Base-by-base conservation (phyloP, 2,888 invertebrate genomes). In the Himalopsyche japonica region DNA sequence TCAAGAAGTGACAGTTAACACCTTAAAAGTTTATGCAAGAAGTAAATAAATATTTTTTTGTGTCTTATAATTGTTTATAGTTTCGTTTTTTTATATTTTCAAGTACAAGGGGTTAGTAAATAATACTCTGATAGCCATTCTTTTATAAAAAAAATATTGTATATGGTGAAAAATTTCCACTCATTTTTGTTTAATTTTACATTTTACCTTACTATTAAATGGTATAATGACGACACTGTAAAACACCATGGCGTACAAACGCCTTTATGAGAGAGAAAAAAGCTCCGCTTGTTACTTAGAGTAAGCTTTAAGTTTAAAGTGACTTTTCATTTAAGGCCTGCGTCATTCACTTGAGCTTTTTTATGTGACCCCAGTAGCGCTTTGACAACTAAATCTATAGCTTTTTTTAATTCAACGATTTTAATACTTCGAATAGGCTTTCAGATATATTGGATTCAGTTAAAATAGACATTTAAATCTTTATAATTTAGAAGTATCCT, bases 271-370 rank as follows among this genome's bases (percentile, higher is more conserved):
- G 6, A 57, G 57, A 57, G 57, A 57, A 57, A 84, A 84, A 84
- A 84, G 81, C 84, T 79, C 84, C 81, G 78, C 79, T 81, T 81
- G 76, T 64, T 80, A 78, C 81, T 79, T 78, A 78, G 78, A 84
- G 84, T 84, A 78, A 81, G 81, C 84, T 84, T 81, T 81, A 81
- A 84, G 84, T 78, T 81, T 79, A 48, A 70, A 84, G 81, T 81
- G 84, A 84, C 84, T 84, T 84, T 84, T 84, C 84, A 84, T 81
- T 84, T 84, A 84, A 84, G 77, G 81, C 80, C 37, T 76, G 78
- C 84, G 84, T 78, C 79, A 78, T 84, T 78, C 81, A 84, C 49
- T 64, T 43, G 80, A 64, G 78, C 78, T 32, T 84, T 70, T 84
- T 81, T 49, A 30, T 49, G 57, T 57, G 57, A 57, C 24, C 57